Evolutionary conservation across 2,797 vertebrate species (phyloP).

Genomic region (Poecilia gillii): DNA sequence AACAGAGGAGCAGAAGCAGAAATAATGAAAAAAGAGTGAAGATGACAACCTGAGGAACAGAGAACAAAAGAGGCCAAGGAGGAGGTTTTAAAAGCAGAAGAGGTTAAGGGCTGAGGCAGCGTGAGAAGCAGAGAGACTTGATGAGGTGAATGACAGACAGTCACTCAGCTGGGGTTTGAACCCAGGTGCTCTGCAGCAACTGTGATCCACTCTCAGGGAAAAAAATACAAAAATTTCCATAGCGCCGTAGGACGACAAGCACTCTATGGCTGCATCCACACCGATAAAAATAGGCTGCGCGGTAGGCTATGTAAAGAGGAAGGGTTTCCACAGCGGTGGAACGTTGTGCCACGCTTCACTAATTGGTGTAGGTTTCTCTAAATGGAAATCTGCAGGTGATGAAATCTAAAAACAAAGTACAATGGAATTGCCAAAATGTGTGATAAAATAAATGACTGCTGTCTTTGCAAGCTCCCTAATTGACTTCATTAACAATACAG

Average conservation of each 20-base stretch:
- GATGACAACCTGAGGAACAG: slow-evolving; percentile 35
- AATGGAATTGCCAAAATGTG: slow-evolving; percentile 15
- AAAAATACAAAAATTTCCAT: not conserved
- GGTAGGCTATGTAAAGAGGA: slow-evolving; percentile 61
- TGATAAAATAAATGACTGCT: slow-evolving; percentile 38
- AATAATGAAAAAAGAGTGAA: slow-evolving; percentile 6
- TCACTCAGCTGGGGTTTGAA: slow-evolving; percentile 69
- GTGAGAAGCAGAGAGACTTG: slow-evolving; percentile 41
- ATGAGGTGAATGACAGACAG: slow-evolving; percentile 73
- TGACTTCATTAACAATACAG: slow-evolving; percentile 35
- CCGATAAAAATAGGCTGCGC: slow-evolving; percentile 68
- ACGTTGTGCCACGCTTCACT: slow-evolving; percentile 31
- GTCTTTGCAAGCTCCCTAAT: slow-evolving; percentile 27
- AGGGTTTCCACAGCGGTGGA: slow-evolving; percentile 22
- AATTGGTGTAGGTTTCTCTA: slow-evolving; percentile 54
- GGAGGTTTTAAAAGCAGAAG: slow-evolving; percentile 40
- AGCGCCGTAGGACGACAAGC: slow-evolving; percentile 48
- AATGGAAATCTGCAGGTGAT: slow-evolving; percentile 38
- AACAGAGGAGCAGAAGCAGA: slow-evolving; percentile 29
- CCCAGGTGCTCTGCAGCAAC: slow-evolving; percentile 59
- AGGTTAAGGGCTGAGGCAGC: slow-evolving; percentile 12
- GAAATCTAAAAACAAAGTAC: slow-evolving; percentile 43
- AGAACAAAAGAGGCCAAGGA: slow-evolving; percentile 22
- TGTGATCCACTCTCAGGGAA: slow-evolving; percentile 54
- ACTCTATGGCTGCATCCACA: slow-evolving; percentile 48